Base-by-base conservation (phyloP, 2,888 invertebrate species). In the Frankliniella fusca region DNA sequence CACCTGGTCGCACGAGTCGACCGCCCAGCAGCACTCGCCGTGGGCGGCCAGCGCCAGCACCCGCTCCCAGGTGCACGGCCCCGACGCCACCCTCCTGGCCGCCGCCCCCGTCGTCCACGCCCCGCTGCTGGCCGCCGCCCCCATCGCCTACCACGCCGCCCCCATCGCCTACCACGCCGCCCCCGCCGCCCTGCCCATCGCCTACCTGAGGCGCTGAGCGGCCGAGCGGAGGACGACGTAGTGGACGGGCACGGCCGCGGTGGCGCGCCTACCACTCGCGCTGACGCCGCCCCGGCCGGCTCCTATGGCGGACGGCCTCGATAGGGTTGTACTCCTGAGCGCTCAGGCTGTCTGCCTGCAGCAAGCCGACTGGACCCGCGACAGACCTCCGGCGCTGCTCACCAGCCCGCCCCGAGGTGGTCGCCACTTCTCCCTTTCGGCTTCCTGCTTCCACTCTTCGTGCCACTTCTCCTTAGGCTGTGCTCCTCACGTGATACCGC, bases 151-250 rank as follows among this genome's bases (percentile, higher is more conserved):
- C 15, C 0, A 8, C 70, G 70, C 70, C 70, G n/a, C 70, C 70
- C 70, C 70, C 23, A 3, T 70, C 70, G 70, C 23, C 23, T 27
- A 76, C 70, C 20, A 38, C 38, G 38, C 38, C 38, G 38, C 38
- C 38, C 38, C 38, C 38, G 38, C 54, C 54, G 23, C 11, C 70
- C 27, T 76, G 70, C 70, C 70, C 70, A 23, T 76, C 70, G 70
- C 70, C 27, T 76, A 76, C 70, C 70, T 76, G 70, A 76, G 70
- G 70, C 70, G 70, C 27, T 76, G 70, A 76, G 70, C 27, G 70
- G 54, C 12, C 5, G 1, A 0, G 12, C 54, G 18, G 54, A 27
- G 11, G 27, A n/a, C 27, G 70, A 61, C 70, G 23, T 23, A 23
- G 70, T 27, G 70, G 70, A 10, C 70, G 27, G 61, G 61, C n/a